Evolutionary conservation across 1,140 invertebrate genomes (phyloP).

Genomic region (Sinella curviseta): DNA sequence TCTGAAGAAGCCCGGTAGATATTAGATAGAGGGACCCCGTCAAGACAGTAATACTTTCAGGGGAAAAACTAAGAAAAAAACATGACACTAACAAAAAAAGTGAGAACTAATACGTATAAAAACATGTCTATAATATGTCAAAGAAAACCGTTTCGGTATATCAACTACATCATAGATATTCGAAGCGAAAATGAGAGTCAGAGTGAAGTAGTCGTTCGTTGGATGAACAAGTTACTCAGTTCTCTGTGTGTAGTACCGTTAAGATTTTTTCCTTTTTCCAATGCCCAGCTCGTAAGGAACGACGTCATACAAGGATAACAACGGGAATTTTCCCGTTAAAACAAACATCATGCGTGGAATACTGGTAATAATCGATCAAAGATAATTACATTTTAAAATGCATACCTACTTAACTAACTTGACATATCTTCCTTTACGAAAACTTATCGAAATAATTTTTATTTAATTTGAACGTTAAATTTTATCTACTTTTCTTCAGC

Average conservation of each 20-base stretch:
- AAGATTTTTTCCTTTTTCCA: not conserved
- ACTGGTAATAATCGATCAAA: not conserved
- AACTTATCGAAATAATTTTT: too few species aligned
- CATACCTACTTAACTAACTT: too few species aligned
- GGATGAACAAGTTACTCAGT: not conserved
- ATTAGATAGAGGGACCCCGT: not conserved
- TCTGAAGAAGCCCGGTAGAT: not conserved
- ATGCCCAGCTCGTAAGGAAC: not conserved
- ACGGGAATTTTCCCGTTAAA: conserved; percentile 15
- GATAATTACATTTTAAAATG: not conserved
- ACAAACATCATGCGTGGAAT: not conserved
- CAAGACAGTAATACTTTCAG: not conserved
- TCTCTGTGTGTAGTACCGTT: not conserved
- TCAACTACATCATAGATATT: not conserved
- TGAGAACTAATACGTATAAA: too few species aligned
- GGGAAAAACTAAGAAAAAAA: too few species aligned
- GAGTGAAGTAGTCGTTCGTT: not conserved
- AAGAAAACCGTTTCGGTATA: not conserved
- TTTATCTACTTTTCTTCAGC: not conserved
- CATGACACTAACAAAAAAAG: too few species aligned
- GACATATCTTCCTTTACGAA: too few species aligned
- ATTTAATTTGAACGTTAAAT: not conserved
- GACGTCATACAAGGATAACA: not conserved
- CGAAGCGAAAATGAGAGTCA: not conserved
- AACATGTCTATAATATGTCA: not conserved